Evolutionary conservation across 2,797 vertebrate species (phyloP), one percentile per base, ranked within the genome.

Genomic region (Tinamus major): DNA sequence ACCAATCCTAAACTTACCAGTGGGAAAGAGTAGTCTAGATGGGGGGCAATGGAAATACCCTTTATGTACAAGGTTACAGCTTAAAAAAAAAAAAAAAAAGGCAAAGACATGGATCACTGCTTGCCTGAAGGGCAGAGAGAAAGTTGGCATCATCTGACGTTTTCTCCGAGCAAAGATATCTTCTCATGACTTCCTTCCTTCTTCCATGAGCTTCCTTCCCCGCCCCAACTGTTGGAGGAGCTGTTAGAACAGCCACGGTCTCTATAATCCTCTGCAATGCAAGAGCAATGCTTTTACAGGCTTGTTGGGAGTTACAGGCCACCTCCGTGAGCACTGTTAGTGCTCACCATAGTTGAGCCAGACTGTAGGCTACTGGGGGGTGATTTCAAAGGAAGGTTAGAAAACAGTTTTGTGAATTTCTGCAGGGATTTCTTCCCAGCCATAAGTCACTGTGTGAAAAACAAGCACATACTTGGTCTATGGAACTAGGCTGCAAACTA

Each of bases 231-330:
- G 31, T n/a, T n/a, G 31, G 21, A 1, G 7, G 16, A 3, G 16
- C 80, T n/a, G 3, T 8, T 4, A 6, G 2, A 31, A 20, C 48
- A 10, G 39, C 27, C 56, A 1, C 46, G 2, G 1, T 3, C n/a
- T 21, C 56, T 37, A 3, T 6, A 1, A 39, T 2, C 68, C 10
- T 42, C 80, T 51, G 1, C 6, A 9, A 3, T 19, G 17, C 3
- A 2, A 27, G 2, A 12, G n/a, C 9, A 20, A 8, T 3, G 33
- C 18, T 35, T 15, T 15, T 21, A 15, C 13, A 18, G 19, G 24
- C 71, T 37, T 12, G 20, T 53, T 27, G 16, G 16, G 37, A 26
- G 10, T 48, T 27, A 15, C 23, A 23, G 23, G 26, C 35, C 29
- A 3, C 29, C n/a, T 12, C 27, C 23, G 13, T 16, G 23, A 31